phyloP scores from a whole-genome alignment of 2,888 invertebrate genomes.

The Belgica antarctica region DNA sequence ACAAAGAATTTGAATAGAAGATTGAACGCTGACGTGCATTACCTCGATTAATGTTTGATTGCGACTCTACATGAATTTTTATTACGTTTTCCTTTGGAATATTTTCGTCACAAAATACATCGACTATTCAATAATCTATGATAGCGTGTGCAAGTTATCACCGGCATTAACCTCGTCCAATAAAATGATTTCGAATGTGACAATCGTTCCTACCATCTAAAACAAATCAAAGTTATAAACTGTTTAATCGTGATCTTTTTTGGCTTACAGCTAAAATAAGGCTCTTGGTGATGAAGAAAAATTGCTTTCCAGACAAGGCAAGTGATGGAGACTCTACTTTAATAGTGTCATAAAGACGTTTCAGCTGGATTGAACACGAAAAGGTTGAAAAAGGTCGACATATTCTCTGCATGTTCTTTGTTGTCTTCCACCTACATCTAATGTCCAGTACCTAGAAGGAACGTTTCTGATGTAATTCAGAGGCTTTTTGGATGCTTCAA shows the following conservation, averaged over 20 bases:
- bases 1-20: too few relatives aligned
- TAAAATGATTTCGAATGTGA: neutral
- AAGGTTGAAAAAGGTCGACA: neutral
- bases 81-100: too few relatives aligned
- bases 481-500: neutral
- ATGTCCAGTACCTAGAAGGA: neutral
- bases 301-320: constrained; percentile 25
- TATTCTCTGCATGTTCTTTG: too few relatives aligned
- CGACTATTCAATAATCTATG: neutral
- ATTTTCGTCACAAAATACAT: too few relatives aligned
- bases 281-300: constrained; percentile 2
- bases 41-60: too few relatives aligned
- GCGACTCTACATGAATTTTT: too few relatives aligned
- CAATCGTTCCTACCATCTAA: neutral
- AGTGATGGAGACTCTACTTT: neutral
- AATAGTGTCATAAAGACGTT: constrained; percentile 22
- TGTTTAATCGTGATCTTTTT: neutral
- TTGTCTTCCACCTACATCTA: constrained; percentile 31
- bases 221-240: neutral
- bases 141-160: too few relatives aligned
- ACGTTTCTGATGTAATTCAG: neutral
- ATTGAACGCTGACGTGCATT: too few relatives aligned
- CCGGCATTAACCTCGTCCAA: neutral
- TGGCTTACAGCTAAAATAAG: neutral
- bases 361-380: neutral